Evolutionary conservation across 2,797 vertebrate genomes (phyloP), one percentile per base, ranked within the genome.

Genomic region (Nyctibius grandis): DNA sequence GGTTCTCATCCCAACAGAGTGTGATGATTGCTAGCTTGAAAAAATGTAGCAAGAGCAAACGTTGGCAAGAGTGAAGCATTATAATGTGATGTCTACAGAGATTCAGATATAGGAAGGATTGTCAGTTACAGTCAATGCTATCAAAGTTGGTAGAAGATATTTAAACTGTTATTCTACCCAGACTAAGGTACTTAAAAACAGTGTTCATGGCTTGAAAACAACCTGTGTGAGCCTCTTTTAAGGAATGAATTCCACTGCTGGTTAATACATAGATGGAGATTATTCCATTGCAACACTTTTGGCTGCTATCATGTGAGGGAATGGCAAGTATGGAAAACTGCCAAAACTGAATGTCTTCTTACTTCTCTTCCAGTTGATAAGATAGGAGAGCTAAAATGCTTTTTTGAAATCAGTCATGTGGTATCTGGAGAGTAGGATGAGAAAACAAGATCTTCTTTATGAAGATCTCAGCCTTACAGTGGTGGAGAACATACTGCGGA

Each of bases 21-120:
- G 96, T 95, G 96, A 97, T 97, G 95, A 95, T 93, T 90, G 91
- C 96, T 96, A 95, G 78, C 83, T 97, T 91, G 93, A 91, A 96
- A 96, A 96, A 96, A 95, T 81, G 83, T 87, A 96, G 96, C 91
- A 96, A 94, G 96, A 97, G 95, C 94, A 97, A 97, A 97, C 94
- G 70, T 96, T 97, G 96, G 96, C 96, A 97, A 94, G 91, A 96
- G 85, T 54, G 75, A 95, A 83, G 95, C 95, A 96, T 96, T 96
- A 96, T 96, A 96, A 96, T 96, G 88, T 91, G 96, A 95, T 91
- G 85, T 95, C 96, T 96, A 94, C 87, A 91, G 93, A 95, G 91
- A 87, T 56, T 80, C 82, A 77, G 85, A 91, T 92, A 85, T 68
- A 78, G 90, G 36, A 76, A 76, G 77, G 59, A 56, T 92, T 96